Evolutionary conservation across 92 coral and sea anemone genomes (phyloP).

Genomic region (Porites evermanni): DNA sequence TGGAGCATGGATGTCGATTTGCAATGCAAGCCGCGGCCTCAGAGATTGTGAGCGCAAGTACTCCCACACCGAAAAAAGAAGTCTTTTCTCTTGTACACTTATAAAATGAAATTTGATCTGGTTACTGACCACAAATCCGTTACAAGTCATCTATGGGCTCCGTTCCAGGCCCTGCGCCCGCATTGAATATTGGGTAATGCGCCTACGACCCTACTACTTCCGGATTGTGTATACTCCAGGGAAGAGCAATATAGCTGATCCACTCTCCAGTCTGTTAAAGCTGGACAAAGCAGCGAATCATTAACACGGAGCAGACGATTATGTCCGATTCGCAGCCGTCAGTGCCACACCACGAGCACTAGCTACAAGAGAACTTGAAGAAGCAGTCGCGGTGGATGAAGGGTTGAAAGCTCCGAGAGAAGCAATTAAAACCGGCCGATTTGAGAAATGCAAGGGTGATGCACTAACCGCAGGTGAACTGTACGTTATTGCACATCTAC

Average conservation of each 20-base stretch:
- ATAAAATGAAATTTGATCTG: background rate
- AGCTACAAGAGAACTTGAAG: slow-evolving; percentile 5
- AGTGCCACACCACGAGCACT: slow-evolving; percentile 43
- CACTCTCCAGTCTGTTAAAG: background rate
- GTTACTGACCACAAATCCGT: background rate
- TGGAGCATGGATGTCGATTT: too few relatives aligned
- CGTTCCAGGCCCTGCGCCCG: background rate
- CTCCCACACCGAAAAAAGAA: too few relatives aligned
- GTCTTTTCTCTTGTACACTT: too few relatives aligned
- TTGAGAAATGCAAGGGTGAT: slow-evolving; percentile 43
- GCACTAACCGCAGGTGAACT: slow-evolving; percentile 28
- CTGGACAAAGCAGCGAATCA: background rate
- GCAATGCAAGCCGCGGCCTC: too few relatives aligned
- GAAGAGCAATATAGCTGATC: background rate
- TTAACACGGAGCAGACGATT: background rate
- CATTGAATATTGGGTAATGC: background rate
- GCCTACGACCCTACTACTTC: background rate
- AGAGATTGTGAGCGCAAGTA: too few relatives aligned
- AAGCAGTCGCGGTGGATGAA: slow-evolving; percentile 36
- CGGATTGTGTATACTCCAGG: background rate
- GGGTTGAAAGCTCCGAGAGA: slow-evolving; percentile 40
- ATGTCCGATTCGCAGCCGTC: slow-evolving; percentile 43
- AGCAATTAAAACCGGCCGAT: slow-evolving; percentile 45
- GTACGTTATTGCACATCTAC: too few relatives aligned
- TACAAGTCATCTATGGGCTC: background rate